Base-by-base conservation (phyloP, 2,113 vertebrate species). In the Oxyura jamaicensis region DNA sequence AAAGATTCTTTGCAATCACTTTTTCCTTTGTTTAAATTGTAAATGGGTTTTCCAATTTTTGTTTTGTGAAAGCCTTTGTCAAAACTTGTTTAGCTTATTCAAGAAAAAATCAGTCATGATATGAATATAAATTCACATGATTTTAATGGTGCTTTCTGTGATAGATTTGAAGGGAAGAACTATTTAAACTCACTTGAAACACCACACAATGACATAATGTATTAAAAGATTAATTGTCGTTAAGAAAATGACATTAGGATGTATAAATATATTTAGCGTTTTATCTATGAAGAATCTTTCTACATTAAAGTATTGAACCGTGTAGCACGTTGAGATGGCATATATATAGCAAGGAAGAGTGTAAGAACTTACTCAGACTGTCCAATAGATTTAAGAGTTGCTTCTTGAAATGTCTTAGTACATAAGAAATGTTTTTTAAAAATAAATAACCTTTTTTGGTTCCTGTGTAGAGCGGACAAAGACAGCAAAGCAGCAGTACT, bases 401-500 rank as follows among this genome's bases (percentile, higher is more conserved):
- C 4, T 80, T 63, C 67, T 71, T 69, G 44, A 91, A 66, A 80
- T 48, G 16, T n/a, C 10, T 35, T 66, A 48, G 8, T 59, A 13
- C 1, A 2, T 39, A 83, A 88, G 35, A 2, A 69, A 44, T 50
- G 76, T 6, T 26, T 66, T 19, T 76, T 53, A 60, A 62, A 79
- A 73, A 26, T n/a, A 60, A 89, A 13, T 58, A 53, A 63, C 5
- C 0, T 60, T 28, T 46, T 67, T 26, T 80, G 79, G 4, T 63
- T 52, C 10, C 42, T 75, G 0, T 56, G 22, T 60, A 96, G 96
- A 28, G 11, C 84, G 96, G 94, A 44, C 95, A 93, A 82, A 89
- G 21, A 31, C 89, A 93, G 26, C 95, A 95, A 58, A 48, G 60
- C 75, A 79, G 82, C n/a, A 86, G 95, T 77, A 81, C 89, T 72